These are phyloP conservation scores for Eustalomyia histrio DNA, from an alignment of 2,888 invertebrate genomes.

Conservation along the genomic window DNA sequence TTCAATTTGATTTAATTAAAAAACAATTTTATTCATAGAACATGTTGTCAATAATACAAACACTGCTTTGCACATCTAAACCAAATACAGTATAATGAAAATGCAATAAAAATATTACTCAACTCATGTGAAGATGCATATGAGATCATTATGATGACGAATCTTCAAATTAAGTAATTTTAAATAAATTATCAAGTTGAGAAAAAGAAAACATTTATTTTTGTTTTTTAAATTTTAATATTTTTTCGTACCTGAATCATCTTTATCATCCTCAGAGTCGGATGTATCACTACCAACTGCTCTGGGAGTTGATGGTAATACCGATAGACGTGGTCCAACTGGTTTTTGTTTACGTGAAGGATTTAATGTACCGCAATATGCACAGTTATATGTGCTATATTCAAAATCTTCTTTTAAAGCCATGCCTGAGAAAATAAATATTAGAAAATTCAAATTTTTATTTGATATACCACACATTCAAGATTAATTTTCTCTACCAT, in stretches of 20 bases:
- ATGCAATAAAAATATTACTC: neutral
- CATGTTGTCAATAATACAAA: no score
- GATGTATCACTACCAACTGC: conserved; percentile 68
- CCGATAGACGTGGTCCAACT: conserved; percentile 82
- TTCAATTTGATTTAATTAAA: no score
- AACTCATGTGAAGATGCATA: neutral
- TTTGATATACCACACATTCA: neutral
- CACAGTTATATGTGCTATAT: conserved; percentile 91
- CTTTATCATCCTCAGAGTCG: conserved; percentile 67
- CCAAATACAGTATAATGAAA: neutral
- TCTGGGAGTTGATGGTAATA: conserved; percentile 44
- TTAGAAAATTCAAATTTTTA: no score
- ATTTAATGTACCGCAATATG: conserved; percentile 93
- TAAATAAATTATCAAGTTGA: no score
- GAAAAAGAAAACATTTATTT: no score
- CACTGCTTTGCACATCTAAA: neutral
- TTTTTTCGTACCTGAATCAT: conserved; percentile 66
- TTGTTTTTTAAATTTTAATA: no score
- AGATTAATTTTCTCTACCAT: conserved; percentile 83
- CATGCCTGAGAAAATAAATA: conserved; percentile 82
- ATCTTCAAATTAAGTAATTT: neutral
- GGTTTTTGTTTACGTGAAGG: conserved; percentile 93
- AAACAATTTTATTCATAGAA: no score
- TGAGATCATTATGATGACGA: neutral
- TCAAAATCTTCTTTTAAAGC: conserved; percentile 86